A percentile compares a stretch with the other conserved stretches of the same genome.
phyloP scores from a whole-genome alignment of 2,113 vertebrate genomes.

The Dipodomys spectabilis region DNA sequence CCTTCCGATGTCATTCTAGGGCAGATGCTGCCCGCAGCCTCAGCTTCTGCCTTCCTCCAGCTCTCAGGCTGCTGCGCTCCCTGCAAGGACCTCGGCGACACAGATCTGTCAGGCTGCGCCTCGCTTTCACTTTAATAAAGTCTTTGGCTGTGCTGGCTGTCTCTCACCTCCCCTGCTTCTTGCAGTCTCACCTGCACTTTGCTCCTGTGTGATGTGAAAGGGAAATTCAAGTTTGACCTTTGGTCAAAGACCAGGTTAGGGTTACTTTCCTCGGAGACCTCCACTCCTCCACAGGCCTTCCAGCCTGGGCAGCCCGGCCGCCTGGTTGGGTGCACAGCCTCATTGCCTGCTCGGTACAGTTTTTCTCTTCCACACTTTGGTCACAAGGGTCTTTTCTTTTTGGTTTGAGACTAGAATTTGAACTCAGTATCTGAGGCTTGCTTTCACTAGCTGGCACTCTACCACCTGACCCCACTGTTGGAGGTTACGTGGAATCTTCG shows the following conservation, averaged over 20 bases:
- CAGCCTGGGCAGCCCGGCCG: background rate
- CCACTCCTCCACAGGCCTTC: background rate
- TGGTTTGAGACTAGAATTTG: no score
- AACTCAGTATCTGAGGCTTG: background rate
- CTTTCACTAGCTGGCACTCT: background rate
- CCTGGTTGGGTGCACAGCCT: background rate
- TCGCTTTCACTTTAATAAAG: background rate
- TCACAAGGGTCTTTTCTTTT: background rate
- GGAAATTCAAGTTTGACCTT: background rate
- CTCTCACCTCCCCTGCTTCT: background rate
- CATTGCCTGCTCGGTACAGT: accelerated
- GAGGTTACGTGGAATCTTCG: background rate
- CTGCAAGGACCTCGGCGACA: no score
- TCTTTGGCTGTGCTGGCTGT: background rate
- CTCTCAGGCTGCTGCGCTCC: background rate
- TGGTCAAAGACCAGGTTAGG: background rate
- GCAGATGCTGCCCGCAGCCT: no score
- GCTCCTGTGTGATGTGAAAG: background rate
- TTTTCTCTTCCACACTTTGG: background rate
- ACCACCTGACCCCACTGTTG: background rate
- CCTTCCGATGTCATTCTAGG: no score
- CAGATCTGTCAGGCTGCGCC: background rate
- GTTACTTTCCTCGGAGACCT: background rate
- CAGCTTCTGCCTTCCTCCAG: background rate
- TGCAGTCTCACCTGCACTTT: background rate